These are phyloP conservation scores for Pantala flavescens DNA, from an alignment of 1,140 invertebrate species.

Conservation along the genomic window DNA sequence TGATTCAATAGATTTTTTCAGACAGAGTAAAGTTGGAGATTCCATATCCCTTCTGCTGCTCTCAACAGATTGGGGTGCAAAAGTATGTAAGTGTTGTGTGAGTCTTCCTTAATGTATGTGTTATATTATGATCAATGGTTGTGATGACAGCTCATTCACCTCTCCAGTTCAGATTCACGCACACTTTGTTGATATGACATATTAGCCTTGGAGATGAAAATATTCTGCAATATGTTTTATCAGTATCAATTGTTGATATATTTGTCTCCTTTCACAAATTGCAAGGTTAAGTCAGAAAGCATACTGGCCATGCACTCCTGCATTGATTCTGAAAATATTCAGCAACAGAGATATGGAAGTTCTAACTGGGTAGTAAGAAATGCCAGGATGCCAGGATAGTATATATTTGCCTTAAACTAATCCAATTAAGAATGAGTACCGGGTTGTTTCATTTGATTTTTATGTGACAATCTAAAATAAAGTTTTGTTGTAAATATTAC, in stretches of 20 bases:
- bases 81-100: neutral
- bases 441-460: constrained; percentile 4
- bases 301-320: neutral
- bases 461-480: constrained; percentile 7
- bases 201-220: neutral
- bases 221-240: neutral
- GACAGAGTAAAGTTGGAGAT: neutral
- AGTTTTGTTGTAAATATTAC: neutral
- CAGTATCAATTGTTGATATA: neutral
- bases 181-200: neutral
- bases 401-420: neutral
- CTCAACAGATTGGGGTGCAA: constrained; percentile 4
- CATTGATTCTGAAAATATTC: neutral
- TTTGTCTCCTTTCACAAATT: neutral
- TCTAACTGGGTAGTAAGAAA: constrained; percentile 4
- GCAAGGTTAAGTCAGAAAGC: neutral
- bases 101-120: neutral
- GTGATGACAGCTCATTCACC: neutral
- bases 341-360: constrained; percentile 5
- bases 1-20: neutral
- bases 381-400: neutral
- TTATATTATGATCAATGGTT: neutral
- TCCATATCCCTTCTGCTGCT: neutral
- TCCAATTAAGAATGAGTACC: constrained; percentile 3
- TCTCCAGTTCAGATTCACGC: neutral